Conservation (phyloP, 2,113 vertebrate species). For the Silurus meridionalis region DNA sequence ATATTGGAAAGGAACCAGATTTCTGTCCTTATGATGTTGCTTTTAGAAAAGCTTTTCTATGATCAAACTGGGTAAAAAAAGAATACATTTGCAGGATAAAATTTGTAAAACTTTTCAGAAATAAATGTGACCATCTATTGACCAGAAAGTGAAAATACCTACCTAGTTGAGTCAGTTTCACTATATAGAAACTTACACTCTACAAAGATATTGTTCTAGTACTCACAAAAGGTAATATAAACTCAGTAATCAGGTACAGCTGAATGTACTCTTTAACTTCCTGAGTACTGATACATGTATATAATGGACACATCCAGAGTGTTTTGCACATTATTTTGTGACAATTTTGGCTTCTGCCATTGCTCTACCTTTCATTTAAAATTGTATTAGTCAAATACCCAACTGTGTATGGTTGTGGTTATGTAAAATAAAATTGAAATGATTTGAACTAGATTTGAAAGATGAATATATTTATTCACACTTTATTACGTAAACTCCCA, state of each 20-base stretch:
- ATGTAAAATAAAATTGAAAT: no score
- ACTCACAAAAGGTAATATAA: neutral
- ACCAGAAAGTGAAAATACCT: neutral
- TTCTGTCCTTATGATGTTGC: neutral
- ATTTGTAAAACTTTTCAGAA: neutral
- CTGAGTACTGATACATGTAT: neutral
- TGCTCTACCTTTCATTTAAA: no score
- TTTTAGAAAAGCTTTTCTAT: neutral
- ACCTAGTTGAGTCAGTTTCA: neutral
- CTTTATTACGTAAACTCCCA: no score
- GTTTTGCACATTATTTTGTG: neutral
- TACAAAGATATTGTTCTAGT: neutral
- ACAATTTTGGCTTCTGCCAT: neutral
- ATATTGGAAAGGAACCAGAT: neutral
- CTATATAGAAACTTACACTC: neutral
- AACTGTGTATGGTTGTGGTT: no score
- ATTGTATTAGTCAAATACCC: no score
- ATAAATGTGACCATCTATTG: neutral
- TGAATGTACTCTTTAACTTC: neutral
- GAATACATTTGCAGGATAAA: neutral
- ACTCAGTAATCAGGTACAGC: neutral
- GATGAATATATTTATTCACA: no score
- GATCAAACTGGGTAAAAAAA: neutral
- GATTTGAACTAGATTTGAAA: no score
- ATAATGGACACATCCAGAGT: neutral